These are phyloP conservation scores for Syngnathoides biaculeatus DNA, from an alignment of 2,113 vertebrate genomes.

Conservation along the genomic window DNA sequence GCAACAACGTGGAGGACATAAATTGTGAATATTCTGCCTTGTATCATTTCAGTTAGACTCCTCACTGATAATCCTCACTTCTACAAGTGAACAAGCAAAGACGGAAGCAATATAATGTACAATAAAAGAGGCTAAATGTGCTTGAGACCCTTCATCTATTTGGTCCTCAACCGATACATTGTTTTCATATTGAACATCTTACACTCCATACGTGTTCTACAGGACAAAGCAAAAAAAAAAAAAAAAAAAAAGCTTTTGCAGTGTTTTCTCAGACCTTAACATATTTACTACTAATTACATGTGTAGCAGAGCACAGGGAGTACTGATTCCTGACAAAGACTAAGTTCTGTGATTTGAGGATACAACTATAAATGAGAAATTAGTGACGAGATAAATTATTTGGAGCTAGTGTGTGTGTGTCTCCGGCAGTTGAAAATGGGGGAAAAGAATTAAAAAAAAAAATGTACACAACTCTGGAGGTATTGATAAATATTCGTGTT, in stretches of 20 bases:
- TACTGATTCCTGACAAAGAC: background rate
- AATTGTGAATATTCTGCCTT: slow-evolving; percentile 43
- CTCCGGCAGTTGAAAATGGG: background rate
- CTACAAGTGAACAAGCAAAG: slow-evolving; percentile 16
- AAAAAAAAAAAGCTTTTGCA: background rate
- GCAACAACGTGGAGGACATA: slow-evolving; percentile 35
- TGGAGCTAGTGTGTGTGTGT: background rate
- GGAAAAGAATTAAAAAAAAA: no score
- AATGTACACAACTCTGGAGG: no score
- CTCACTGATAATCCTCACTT: slow-evolving; percentile 29
- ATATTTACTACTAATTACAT: background rate
- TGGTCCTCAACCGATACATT: background rate
- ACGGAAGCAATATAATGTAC: slow-evolving; percentile 5
- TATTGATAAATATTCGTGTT: no score
- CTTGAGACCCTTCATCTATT: background rate
- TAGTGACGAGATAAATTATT: background rate
- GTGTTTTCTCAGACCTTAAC: background rate
- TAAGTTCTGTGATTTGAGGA: background rate
- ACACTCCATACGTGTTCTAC: background rate
- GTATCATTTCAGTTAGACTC: slow-evolving; percentile 39
- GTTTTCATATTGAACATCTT: background rate
- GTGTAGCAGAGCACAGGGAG: background rate
- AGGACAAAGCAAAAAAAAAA: background rate
- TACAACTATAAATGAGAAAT: background rate
- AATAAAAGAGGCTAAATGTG: slow-evolving; percentile 3